These are phyloP conservation scores for Leucophora obtusa DNA, from an alignment of 2,888 invertebrate species.

Conservation along the genomic window DNA sequence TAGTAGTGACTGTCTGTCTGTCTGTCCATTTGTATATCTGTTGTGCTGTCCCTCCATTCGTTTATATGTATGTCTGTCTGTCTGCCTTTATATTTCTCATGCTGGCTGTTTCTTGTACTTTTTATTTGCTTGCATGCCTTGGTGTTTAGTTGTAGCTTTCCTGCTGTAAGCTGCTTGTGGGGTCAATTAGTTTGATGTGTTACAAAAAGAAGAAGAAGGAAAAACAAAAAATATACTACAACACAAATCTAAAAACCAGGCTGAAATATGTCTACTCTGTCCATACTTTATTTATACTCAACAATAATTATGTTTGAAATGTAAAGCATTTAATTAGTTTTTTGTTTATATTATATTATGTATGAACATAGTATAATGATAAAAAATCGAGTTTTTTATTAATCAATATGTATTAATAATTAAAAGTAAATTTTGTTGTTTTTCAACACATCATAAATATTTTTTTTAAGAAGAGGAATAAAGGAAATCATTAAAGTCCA, in stretches of 20 bases:
- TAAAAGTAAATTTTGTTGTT: conserved; percentile 34
- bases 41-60: conserved; percentile 10
- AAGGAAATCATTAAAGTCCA: too few species aligned
- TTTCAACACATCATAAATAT: conserved; percentile 59
- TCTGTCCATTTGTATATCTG: conserved; percentile 25
- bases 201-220: conserved; percentile 39
- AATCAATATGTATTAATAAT: background rate
- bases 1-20: conserved; percentile 20
- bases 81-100: background rate
- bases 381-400: background rate
- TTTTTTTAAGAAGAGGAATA: background rate
- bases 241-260: background rate
- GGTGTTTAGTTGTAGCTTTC: conserved; percentile 47
- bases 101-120: conserved; percentile 13
- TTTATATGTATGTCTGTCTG: background rate
- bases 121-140: conserved; percentile 41
- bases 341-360: conserved; percentile 20
- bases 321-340: conserved; percentile 64
- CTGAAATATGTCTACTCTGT: conserved; percentile 23
- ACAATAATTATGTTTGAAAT: conserved; percentile 64
- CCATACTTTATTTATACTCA: conserved; percentile 29
- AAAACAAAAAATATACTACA: conserved; percentile 1
- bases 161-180: conserved; percentile 64
- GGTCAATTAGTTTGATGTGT: conserved; percentile 67
- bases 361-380: background rate